Evolutionary conservation across 2,113 vertebrate species (phyloP), one percentile per base, ranked within the genome.

Genomic region (Hippocampus comes): DNA sequence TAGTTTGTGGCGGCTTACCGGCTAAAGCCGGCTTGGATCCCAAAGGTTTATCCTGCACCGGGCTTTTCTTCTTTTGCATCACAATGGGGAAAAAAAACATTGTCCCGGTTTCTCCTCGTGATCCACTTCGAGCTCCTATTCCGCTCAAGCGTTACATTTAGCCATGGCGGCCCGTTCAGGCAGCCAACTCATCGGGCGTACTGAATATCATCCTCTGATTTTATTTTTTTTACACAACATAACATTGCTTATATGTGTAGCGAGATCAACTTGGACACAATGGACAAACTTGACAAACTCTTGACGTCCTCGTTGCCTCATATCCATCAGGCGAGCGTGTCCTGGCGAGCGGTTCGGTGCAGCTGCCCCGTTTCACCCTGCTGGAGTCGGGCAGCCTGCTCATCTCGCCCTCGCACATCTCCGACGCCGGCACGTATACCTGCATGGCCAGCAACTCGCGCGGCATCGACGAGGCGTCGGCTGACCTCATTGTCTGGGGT

Each of bases 391-490:
- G 97, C 67, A 98, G 97, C 42, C 92, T 99, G 41, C 95, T 99
- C 5, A 67, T 99, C 84, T 98, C 95, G 72, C 97, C 97, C 2
- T 92, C 95, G 0, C 96, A 95, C 77, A 93, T 96, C 76, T 89
- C 94, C 0, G 97, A 99, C 0, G 95, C 95, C 0, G 97, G 97
- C 41, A 95, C 93, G 81, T 99, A 98, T 88, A 93, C 93, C 56
- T 99, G 97, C 86, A 90, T 97, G 90, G 97, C 97, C 67, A 96
- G 95, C 90, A 99, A 99, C 91, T 99, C 97, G 3, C 91, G 96
- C 0, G 97, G 97, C 2, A 94, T 94, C 2, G 97, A 99, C 0
- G 96, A 98, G 82, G 96, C 96, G 0, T 93, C 95, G 0, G 96
- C 96, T 0, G 95, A 97, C 86, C 94, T 99, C 18, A 89, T 96